Evolutionary conservation across 1,140 invertebrate species (phyloP), one percentile per base, ranked within the genome.

Genomic region (Dryas iulia): DNA sequence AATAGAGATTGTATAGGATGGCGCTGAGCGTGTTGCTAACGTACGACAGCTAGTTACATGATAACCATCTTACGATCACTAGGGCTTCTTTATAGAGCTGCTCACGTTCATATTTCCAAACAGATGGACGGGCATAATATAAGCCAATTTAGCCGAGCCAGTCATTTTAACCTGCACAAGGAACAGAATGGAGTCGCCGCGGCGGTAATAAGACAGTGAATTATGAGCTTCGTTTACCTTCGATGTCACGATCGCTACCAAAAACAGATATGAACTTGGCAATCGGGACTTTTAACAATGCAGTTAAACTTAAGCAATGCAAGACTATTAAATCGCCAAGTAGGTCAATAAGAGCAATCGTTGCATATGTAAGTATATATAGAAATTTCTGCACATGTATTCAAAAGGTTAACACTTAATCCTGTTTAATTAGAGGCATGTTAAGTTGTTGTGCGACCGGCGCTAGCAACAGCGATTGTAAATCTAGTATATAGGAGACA

Each of bases 41-140:
- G 70, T 66, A 71, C 73, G 81, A 83, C 84, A 86, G 78, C 83
- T 83, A 80, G 82, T 87, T 86, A 86, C 35, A 25, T 66, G 86
- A 88, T 89, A 83, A 83, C 65, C 77, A 89, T 89, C 87, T 79
- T 73, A 71, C 52, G 66, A 67, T 73, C 78, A 77, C 76, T 69
- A 63, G 64, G 66, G 58, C 74, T 87, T 87, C 86, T 90, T 90
- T 90, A 90, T 83, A 79, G 74, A 74, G 77, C 76, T 75, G 73
- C 80, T 79, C 77, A 83, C 79, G 80, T 78, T 76, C 80, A 84
- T 80, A 82, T 78, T 79, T 82, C 76, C 78, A 76, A 73, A 74
- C 65, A 79, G 81, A 86, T 80, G 69, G 78, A 85, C 75, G 76
- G 35, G 65, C 62, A 81, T 83, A 83, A 82, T 87, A 84, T 79